Percentiles rank a stretch among this genome's conserved stretches.
Conservation (phyloP, 2,888 invertebrate species). For the Xestobium rufovillosum region DNA sequence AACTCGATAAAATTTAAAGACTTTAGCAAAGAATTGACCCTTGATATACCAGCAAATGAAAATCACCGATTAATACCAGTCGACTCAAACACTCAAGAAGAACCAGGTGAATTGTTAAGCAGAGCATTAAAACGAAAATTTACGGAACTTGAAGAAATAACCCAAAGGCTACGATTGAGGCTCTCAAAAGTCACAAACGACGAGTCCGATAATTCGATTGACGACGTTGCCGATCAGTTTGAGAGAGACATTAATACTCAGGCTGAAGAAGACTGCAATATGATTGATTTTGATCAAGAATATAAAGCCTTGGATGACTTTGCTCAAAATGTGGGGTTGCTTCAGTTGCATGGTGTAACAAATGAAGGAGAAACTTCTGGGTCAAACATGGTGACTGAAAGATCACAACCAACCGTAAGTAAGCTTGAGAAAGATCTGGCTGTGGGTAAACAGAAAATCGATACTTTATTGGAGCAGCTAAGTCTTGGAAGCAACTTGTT, state of each 20-base stretch:
- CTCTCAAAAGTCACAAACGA: constrained; percentile 51
- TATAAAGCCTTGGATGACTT: constrained; percentile 17
- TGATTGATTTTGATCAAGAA: constrained; percentile 34
- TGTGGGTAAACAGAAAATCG: constrained; percentile 37
- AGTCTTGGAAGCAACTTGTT: constrained; percentile 27
- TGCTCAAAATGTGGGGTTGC: constrained; percentile 16
- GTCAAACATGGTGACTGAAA: constrained; percentile 1
- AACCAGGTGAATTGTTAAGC: constrained; percentile 37
- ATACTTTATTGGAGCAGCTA: constrained; percentile 38
- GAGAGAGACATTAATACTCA: constrained; percentile 51
- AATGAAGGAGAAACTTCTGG: neutral
- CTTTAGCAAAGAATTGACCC: constrained; percentile 9
- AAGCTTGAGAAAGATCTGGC: constrained; percentile 27
- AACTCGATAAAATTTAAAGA: no score
- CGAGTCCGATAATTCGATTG: constrained; percentile 42
- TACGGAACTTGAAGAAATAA: constrained; percentile 56
- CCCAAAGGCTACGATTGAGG: constrained; percentile 50
- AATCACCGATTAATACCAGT: no score
- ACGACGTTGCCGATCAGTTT: constrained; percentile 48
- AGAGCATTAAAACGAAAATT: constrained; percentile 53
- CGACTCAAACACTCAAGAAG: constrained; percentile 22
- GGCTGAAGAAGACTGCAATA: constrained; percentile 38
- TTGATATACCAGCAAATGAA: constrained; percentile 6
- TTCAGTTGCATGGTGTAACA: constrained; percentile 8
- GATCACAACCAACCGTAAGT: constrained; percentile 1